Conservation (phyloP, 1,140 invertebrate species). For the Pseudomyrmex gracilis region DNA sequence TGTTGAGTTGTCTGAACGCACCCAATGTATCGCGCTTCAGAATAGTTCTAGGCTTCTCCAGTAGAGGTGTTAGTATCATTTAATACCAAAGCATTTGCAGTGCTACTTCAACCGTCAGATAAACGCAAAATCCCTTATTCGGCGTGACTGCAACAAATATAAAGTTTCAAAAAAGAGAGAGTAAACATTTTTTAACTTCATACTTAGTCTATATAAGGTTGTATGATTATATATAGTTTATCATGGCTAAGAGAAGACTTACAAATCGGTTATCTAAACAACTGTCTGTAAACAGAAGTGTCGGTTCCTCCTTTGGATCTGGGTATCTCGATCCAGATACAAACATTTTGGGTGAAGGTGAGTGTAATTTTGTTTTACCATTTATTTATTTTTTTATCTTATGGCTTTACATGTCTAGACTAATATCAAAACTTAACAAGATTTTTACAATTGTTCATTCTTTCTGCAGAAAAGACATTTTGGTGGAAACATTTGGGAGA, state of each 20-base stretch:
- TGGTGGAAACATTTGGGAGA: constrained; percentile 62
- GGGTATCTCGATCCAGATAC: constrained; percentile 47
- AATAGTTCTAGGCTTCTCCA: too few relatives aligned
- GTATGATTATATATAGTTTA: neutral
- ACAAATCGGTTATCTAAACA: neutral
- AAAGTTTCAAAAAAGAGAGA: too few relatives aligned
- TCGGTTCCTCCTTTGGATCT: neutral
- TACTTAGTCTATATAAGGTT: too few relatives aligned
- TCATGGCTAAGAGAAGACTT: constrained; percentile 57
- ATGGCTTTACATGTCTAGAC: neutral
- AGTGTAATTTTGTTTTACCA: neutral
- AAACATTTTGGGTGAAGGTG: constrained; percentile 14
- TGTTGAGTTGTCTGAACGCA: too few relatives aligned
- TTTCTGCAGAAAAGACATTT: constrained; percentile 39
- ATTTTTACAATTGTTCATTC: neutral
- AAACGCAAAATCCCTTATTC: too few relatives aligned
- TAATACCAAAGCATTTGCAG: too few relatives aligned
- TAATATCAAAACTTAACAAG: neutral
- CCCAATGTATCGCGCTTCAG: too few relatives aligned
- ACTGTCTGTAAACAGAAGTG: neutral
- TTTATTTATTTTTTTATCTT: neutral
- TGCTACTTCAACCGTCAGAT: too few relatives aligned
- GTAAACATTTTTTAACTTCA: too few relatives aligned
- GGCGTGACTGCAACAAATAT: too few relatives aligned
- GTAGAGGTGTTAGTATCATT: too few relatives aligned